Percentiles rank a stretch among this genome's conserved stretches.
These are phyloP conservation scores for Amazona guildingii DNA, from an alignment of 2,113 vertebrate genomes.

Conservation along the genomic window DNA sequence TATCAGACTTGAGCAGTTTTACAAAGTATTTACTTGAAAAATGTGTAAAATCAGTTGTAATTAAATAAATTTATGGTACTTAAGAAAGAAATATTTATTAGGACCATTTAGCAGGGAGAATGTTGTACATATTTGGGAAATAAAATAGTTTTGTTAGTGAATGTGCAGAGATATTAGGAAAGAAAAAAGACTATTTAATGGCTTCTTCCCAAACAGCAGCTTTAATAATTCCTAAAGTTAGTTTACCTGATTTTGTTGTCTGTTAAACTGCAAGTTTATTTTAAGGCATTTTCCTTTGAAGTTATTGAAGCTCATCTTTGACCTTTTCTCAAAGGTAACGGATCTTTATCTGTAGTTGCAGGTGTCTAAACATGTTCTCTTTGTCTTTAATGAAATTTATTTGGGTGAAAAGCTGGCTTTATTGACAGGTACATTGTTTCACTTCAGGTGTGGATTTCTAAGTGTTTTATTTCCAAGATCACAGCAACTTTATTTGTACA, in stretches of 20 bases:
- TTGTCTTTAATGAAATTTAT: background rate
- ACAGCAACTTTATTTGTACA: constrained; percentile 1
- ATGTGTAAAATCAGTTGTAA: background rate
- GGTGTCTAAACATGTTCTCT: background rate
- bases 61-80: background rate
- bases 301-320: background rate
- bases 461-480: background rate
- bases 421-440: background rate
- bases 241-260: background rate
- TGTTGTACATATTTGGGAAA: background rate
- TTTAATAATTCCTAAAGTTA: background rate
- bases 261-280: background rate
- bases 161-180: background rate
- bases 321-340: background rate
- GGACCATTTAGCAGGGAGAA: background rate
- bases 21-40: background rate
- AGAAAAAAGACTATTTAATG: background rate
- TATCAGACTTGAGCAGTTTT: background rate
- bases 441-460: background rate
- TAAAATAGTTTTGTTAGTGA: background rate
- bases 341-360: constrained; percentile 5
- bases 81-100: background rate
- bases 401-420: background rate
- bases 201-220: background rate
- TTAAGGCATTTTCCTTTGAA: constrained; percentile 1